phyloP scores from a whole-genome alignment of 30 jellyfish, hydroid and myxozoan genomes.

The Hydra vulgaris region DNA sequence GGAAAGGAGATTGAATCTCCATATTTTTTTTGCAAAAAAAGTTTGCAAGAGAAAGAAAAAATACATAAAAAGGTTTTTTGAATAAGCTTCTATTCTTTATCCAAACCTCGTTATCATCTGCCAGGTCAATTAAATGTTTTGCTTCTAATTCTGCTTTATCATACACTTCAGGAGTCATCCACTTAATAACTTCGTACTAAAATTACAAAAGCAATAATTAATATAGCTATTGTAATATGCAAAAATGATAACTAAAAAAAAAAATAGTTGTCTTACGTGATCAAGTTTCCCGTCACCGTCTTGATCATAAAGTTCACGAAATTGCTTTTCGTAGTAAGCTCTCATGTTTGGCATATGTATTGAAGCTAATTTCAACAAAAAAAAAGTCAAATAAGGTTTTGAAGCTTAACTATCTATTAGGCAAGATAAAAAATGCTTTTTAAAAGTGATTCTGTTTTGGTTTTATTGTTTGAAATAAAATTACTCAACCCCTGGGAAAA shows the following conservation, averaged over 20 bases:
- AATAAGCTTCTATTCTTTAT: no score
- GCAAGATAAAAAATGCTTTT: no score
- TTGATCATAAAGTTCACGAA: slow-evolving; percentile 59
- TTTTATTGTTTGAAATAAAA: no score
- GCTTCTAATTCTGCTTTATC: slow-evolving; percentile 65
- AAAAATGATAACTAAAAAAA: neutral
- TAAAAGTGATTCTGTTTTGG: no score
- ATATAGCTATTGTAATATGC: neutral
- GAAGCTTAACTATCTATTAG: neutral
- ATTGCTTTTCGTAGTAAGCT: slow-evolving; percentile 46
- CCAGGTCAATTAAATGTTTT: slow-evolving; percentile 53
- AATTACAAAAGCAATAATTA: neutral
- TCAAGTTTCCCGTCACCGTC: slow-evolving; percentile 80
- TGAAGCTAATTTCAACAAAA: slow-evolving; percentile 30
- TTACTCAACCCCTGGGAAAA: no score
- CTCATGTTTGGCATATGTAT: slow-evolving; percentile 68
- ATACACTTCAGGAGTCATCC: slow-evolving; percentile 84
- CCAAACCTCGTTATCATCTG: slow-evolving; percentile 84
- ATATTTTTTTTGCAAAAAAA: neutral
- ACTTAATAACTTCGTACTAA: slow-evolving; percentile 65
- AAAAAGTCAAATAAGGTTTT: neutral
- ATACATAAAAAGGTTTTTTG: neutral
- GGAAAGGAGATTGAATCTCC: neutral
- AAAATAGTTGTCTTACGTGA: slow-evolving; percentile 31
- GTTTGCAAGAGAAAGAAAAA: neutral